Evolutionary conservation across 2,797 vertebrate species (phyloP).

Genomic region (Sylvilagus floridanus): DNA sequence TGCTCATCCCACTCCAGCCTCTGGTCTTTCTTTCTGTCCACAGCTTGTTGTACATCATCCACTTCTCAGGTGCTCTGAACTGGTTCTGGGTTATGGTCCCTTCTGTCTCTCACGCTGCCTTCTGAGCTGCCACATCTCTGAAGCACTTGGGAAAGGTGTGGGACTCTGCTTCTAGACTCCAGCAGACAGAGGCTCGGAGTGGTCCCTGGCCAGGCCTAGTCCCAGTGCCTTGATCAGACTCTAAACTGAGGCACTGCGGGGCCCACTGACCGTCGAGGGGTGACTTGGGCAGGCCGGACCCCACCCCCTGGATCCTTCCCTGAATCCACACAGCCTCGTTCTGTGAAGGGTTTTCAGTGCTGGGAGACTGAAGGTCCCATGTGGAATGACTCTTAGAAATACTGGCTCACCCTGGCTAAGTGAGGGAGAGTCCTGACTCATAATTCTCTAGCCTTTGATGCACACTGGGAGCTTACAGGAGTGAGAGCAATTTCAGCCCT

Average conservation of each 20-base stretch:
- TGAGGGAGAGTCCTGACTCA: not conserved
- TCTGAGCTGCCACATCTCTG: not conserved
- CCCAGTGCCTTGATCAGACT: not conserved
- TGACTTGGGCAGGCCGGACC: not conserved
- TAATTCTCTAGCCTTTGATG: not conserved
- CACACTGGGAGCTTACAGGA: not conserved
- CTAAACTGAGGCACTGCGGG: not conserved
- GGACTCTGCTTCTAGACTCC: not conserved
- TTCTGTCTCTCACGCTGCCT: not conserved
- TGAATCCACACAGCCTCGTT: not conserved
- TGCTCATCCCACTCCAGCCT: not conserved
- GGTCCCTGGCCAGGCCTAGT: not conserved
- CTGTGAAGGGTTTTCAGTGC: not conserved
- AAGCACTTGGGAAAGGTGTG: not conserved
- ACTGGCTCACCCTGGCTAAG: not conserved
- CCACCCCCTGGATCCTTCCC: not conserved
- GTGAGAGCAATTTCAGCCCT: not conserved
- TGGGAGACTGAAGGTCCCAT: not conserved
- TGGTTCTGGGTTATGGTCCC: not conserved
- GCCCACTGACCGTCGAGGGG: not conserved
- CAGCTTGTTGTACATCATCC: not conserved
- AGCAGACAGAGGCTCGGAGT: not conserved
- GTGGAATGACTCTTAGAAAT: conserved; percentile 20
- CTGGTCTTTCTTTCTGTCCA: not conserved
- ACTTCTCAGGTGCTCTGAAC: not conserved